phyloP scores from a whole-genome alignment of 2,113 vertebrate genomes.

The Protobothrops flavoviridis region DNA sequence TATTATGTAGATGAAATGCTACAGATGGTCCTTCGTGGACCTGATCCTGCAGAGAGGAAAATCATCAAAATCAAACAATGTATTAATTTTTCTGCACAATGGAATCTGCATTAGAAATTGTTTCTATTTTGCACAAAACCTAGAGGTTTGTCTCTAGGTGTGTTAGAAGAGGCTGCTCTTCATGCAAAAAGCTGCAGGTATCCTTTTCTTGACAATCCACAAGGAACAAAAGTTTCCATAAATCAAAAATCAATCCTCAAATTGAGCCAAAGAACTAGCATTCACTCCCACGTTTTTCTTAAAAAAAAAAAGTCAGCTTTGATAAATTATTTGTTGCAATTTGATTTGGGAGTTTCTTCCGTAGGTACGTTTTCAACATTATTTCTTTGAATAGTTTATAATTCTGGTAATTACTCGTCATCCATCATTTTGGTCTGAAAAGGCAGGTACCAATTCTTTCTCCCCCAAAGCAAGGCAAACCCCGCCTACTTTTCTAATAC shows the following conservation, averaged over 20 bases:
- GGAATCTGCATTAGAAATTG: background rate
- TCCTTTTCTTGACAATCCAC: slow-evolving; percentile 30
- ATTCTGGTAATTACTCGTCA: slow-evolving; percentile 39
- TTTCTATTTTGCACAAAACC: slow-evolving; percentile 21
- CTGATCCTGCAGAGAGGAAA: slow-evolving; percentile 36
- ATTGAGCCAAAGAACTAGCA: slow-evolving; percentile 30
- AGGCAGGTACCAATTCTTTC: background rate
- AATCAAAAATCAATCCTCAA: slow-evolving; percentile 42
- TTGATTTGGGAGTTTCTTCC: background rate
- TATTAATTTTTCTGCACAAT: slow-evolving; percentile 23
- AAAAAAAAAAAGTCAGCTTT: background rate
- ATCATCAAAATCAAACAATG: slow-evolving; percentile 46
- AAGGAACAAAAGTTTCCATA: slow-evolving; percentile 29
- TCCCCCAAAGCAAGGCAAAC: background rate
- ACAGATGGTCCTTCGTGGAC: slow-evolving; percentile 50
- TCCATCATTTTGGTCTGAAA: background rate
- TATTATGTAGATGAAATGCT: slow-evolving; percentile 60
- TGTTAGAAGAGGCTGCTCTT: slow-evolving; percentile 17
- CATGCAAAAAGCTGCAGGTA: slow-evolving; percentile 5
- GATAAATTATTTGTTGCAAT: background rate
- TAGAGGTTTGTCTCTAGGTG: slow-evolving; percentile 27
- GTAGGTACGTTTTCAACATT: slow-evolving; percentile 9
- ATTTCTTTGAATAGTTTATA: slow-evolving; percentile 48
- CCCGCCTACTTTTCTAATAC: background rate
- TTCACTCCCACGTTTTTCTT: background rate